Evolutionary conservation across 2,888 invertebrate genomes (phyloP).

Genomic region (Petrolisthes cinctipes): DNA sequence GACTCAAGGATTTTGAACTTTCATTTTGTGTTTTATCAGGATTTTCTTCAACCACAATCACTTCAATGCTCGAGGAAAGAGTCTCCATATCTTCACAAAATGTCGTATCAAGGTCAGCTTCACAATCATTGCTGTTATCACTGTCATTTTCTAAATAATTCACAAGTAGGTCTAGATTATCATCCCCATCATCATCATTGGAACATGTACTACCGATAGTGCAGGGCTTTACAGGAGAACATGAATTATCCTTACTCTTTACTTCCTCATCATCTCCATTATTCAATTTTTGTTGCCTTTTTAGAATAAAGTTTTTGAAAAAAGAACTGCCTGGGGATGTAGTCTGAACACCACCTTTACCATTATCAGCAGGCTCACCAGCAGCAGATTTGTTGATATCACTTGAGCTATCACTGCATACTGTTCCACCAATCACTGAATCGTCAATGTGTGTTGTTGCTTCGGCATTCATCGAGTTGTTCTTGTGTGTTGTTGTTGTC

Average conservation of each 20-base stretch:
- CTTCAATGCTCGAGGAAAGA: too few species aligned
- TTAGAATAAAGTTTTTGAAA: conserved; percentile 34
- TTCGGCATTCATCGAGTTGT: background rate
- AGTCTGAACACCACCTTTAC: background rate
- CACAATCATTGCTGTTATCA: background rate
- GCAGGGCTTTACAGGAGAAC: background rate
- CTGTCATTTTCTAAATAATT: conserved; percentile 19
- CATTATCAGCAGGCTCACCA: background rate
- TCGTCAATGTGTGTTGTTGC: background rate
- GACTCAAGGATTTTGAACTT: conserved; percentile 9
- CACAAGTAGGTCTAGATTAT: conserved; percentile 25
- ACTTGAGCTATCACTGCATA: background rate
- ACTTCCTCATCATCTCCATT: background rate
- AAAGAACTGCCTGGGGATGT: conserved; percentile 26
- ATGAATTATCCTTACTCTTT: background rate
- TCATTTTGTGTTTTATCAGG: background rate
- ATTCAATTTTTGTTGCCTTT: background rate
- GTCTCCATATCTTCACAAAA: too few species aligned
- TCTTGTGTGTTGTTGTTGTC: background rate
- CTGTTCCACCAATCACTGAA: background rate
- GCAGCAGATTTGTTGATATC: background rate
- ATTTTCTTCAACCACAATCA: background rate
- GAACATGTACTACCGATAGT: background rate
- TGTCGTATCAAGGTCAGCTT: too few species aligned
- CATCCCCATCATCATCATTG: background rate